Conservation (phyloP, 1,140 invertebrate species). For the Nebria ingens region DNA sequence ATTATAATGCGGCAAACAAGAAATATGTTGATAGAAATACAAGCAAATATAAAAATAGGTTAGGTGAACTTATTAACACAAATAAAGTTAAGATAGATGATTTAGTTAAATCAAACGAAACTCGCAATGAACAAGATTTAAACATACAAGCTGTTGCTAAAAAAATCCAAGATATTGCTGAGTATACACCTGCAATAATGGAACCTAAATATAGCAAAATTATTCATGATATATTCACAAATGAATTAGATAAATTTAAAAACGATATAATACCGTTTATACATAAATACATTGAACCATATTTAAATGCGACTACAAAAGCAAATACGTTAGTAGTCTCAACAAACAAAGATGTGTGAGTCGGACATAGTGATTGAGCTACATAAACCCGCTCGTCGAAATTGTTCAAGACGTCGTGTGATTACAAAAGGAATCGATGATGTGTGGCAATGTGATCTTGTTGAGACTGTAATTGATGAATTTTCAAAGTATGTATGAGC, state of each 20-base stretch:
- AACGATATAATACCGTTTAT: background rate
- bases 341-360: conserved; percentile 17
- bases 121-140: no score
- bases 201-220: background rate
- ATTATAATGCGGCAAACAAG: background rate
- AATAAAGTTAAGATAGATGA: background rate
- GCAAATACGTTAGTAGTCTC: background rate
- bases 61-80: background rate
- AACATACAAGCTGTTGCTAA: no score
- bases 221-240: background rate
- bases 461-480: conserved; percentile 36
- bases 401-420: conserved; percentile 23
- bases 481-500: conserved; percentile 37
- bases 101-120: background rate
- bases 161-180: background rate
- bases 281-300: background rate
- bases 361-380: conserved; percentile 23
- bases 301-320: background rate
- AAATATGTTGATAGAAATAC: background rate
- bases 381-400: conserved; percentile 27
- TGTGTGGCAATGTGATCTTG: conserved; percentile 33
- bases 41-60: background rate
- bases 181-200: background rate
- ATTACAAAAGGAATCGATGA: no score
- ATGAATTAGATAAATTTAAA: background rate